These are phyloP conservation scores for Bimastos eiseni DNA, from an alignment of 2,888 invertebrate genomes.

Conservation along the genomic window DNA sequence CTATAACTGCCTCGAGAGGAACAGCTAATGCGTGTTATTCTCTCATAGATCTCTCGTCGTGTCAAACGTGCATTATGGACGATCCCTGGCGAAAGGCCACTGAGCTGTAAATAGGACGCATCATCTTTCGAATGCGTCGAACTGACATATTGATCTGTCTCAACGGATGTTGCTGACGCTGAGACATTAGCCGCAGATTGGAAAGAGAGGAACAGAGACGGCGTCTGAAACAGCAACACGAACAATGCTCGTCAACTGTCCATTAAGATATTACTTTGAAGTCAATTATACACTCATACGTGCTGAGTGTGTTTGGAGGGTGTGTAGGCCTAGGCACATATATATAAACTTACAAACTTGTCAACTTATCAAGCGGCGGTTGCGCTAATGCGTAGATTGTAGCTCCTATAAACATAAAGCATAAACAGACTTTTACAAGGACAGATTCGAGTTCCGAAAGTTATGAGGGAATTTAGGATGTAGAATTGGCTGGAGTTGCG, in stretches of 20 bases:
- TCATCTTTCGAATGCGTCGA: neutral
- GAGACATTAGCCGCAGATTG: slow-evolving; percentile 3
- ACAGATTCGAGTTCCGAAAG: neutral
- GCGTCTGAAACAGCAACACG: neutral
- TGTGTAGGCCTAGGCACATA: neutral
- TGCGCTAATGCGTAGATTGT: neutral
- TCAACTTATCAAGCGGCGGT: neutral
- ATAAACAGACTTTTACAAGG: neutral
- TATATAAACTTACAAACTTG: no score
- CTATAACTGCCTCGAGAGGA: neutral
- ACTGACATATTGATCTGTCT: neutral
- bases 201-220: slow-evolving; percentile 1
- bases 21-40: neutral
- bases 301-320: neutral
- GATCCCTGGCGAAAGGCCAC: neutral
- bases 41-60: neutral
- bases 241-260: neutral
- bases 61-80: neutral
- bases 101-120: neutral
- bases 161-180: neutral
- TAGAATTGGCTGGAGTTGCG: neutral
- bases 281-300: neutral
- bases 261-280: neutral
- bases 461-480: neutral
- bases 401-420: no score